Percentiles rank a stretch among this genome's conserved stretches.
Evolutionary conservation across 2,797 vertebrate genomes (phyloP).

Genomic region (Menidia menidia): DNA sequence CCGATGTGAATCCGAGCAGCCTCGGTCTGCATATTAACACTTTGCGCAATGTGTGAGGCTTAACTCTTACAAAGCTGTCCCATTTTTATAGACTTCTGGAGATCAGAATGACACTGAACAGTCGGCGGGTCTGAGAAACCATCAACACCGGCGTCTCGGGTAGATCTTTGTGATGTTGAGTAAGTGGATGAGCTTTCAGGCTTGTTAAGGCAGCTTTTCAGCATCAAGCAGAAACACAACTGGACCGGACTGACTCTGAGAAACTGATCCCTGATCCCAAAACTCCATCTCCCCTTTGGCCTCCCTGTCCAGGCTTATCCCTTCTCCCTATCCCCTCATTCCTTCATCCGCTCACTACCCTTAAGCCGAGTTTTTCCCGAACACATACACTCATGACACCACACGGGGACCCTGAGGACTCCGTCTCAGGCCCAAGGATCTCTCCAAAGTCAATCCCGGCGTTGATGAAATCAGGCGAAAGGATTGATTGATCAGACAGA

Average conservation of each 20-base stretch:
- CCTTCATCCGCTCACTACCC: slow-evolving; percentile 50
- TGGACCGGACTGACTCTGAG: slow-evolving; percentile 45
- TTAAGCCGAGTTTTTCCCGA: slow-evolving; percentile 65
- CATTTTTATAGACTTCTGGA: neutral
- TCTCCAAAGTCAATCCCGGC: slow-evolving; percentile 65
- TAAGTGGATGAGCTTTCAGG: slow-evolving; percentile 57
- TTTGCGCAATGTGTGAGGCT: slow-evolving; percentile 2
- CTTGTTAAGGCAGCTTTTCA: slow-evolving; percentile 57
- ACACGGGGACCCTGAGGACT: slow-evolving; percentile 44
- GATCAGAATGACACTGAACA: neutral
- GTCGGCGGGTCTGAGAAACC: slow-evolving; percentile 28
- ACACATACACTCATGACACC: slow-evolving; percentile 45
- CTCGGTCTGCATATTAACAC: neutral
- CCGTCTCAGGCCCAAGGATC: slow-evolving; percentile 56
- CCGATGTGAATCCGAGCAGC: neutral
- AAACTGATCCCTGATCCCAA: slow-evolving; percentile 68
- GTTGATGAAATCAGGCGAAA: slow-evolving; percentile 79
- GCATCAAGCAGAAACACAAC: slow-evolving; percentile 39
- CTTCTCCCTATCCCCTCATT: slow-evolving; percentile 53
- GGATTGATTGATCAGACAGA: slow-evolving; percentile 61
- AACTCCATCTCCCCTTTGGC: slow-evolving; percentile 71
- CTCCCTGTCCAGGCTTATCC: slow-evolving; percentile 41
- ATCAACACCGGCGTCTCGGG: slow-evolving; percentile 26
- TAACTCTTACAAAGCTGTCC: neutral
- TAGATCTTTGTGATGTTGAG: slow-evolving; percentile 41